Base-by-base conservation (phyloP, 2,888 invertebrate genomes). In the Leucania comma region DNA sequence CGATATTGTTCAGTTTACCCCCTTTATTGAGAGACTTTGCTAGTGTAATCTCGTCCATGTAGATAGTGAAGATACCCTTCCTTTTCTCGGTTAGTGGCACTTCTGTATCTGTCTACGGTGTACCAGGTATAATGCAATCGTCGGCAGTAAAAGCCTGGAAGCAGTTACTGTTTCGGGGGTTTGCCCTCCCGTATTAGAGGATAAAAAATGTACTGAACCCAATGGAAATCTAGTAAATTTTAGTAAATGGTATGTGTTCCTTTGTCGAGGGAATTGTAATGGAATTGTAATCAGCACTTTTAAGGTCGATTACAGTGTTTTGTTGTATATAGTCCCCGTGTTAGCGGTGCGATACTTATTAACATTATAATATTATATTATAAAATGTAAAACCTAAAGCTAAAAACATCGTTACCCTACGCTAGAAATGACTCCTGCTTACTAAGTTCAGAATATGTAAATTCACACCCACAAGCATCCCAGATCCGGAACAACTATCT, bases 141-240 rank as follows among this genome's bases (percentile, higher is more conserved):
- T 80, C 67, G 75, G 65, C 83, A 83, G 63, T 83, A 80, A 70
- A 71, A 63, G 35, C 32, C 64, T 50, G 65, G 51, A 80, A 75
- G 48, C 76, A 80, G 68, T 83, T 71, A 70, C 81, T 24, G 75
- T 74, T 79, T 66, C 56, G 57, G 60, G 32, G 61, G 68, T 42
- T n/a, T 38, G 14, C 29, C 32, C 59, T 38, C 12, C 62, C 32
- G 32, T 68, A 46, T 66, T 62, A 65, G 29, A 35, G 60, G n/a
- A 64, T 80, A 68, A 80, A 80, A 83, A 71, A 80, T 66, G 38
- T 66, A 73, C 62, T 46, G 42, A 60, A 24, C 53, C 58, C 24
- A 51, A 60, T 68, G 53, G 59, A 60, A 82, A 63, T 65, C 22
- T 50, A 54, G 26, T 60, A 26, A 68, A 62, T 72, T 76, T 72